A percentile compares a stretch with the other conserved stretches of the same genome.
Conservation (phyloP, 2,113 vertebrate genomes). For the Ptychochromis oligacanthus region DNA sequence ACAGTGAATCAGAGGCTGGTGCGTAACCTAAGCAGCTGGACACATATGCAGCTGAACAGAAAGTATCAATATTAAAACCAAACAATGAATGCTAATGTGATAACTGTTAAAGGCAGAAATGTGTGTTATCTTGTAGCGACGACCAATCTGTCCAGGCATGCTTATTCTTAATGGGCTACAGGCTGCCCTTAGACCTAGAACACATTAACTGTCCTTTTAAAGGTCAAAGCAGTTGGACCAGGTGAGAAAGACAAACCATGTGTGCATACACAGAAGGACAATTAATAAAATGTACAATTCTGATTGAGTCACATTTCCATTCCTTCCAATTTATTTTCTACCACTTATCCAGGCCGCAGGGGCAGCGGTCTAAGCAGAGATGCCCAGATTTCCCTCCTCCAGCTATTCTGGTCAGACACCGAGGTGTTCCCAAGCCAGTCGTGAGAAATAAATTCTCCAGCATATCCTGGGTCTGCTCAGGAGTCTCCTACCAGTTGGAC, state of each 20-base stretch:
- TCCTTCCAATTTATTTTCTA: not conserved
- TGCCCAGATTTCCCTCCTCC: not conserved
- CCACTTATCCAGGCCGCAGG: not conserved
- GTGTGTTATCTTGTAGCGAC: not conserved
- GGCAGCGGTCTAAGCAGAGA: not conserved
- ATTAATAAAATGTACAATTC: not conserved
- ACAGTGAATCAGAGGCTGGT: constrained; percentile 36
- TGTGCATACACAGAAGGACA: not conserved
- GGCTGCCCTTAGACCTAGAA: not conserved
- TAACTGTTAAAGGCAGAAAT: constrained; percentile 11
- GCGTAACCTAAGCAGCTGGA: constrained; percentile 17
- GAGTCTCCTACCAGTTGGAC: too few relatives aligned
- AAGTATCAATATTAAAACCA: constrained; percentile 11
- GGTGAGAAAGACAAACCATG: not conserved
- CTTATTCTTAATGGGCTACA: not conserved
- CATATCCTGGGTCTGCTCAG: too few relatives aligned
- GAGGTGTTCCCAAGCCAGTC: not conserved
- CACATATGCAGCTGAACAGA: constrained; percentile 9
- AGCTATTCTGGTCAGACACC: not conserved
- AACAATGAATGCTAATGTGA: not conserved
- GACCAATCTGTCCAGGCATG: not conserved
- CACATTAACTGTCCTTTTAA: constrained; percentile 14
- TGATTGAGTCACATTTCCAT: not conserved
- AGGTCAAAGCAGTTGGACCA: constrained; percentile 5
- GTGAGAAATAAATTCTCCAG: too few relatives aligned